Percentiles rank a stretch among this genome's conserved stretches.
Conservation (phyloP, 2,113 vertebrate genomes). For the Rhineura floridana region DNA sequence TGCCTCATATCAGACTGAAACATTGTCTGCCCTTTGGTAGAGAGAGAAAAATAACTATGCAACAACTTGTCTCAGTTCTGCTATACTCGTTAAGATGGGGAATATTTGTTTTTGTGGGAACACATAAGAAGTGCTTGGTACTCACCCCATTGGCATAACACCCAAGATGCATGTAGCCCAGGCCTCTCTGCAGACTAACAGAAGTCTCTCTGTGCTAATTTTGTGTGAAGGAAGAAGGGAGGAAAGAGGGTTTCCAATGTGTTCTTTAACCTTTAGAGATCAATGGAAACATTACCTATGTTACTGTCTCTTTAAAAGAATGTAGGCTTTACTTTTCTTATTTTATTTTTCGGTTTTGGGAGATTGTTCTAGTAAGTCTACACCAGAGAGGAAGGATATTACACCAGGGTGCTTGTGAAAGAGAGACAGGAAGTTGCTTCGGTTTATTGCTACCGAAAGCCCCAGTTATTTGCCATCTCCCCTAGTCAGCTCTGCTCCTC, state of each 20-base stretch:
- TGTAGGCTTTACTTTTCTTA: background rate
- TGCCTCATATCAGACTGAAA: constrained; percentile 8
- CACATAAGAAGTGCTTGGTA: background rate
- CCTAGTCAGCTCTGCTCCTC: background rate
- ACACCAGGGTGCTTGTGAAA: background rate
- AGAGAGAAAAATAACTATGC: background rate
- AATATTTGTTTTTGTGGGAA: background rate
- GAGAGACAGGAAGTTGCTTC: no score
- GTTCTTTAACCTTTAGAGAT: background rate
- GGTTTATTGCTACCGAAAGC: no score
- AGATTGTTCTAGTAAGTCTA: background rate
- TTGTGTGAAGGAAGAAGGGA: background rate
- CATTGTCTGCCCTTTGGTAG: background rate
- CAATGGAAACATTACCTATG: background rate
- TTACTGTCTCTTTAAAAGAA: background rate
- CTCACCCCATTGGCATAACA: background rate
- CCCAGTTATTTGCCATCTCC: no score
- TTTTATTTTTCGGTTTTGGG: background rate
- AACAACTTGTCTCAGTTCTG: background rate
- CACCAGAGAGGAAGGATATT: background rate
- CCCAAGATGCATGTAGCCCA: background rate
- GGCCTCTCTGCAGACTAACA: background rate
- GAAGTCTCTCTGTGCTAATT: background rate
- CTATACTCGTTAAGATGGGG: background rate
- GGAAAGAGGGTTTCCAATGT: background rate